Base-by-base conservation (phyloP, 2,113 vertebrate genomes). In the Crotalus tigris region DNA sequence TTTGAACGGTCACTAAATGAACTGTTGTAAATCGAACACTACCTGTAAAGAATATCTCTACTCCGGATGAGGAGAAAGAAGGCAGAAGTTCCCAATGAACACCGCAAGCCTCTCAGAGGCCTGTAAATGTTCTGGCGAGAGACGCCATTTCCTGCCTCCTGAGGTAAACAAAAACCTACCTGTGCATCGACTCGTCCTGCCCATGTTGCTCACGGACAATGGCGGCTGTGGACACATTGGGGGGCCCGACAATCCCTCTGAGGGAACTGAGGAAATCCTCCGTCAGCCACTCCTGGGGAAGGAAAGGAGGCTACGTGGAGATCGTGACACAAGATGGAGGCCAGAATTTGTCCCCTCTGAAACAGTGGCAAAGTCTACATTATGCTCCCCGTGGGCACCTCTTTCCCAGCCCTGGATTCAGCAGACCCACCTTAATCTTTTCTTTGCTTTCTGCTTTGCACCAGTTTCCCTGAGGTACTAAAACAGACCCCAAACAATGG, bases 121-220 rank as follows among this genome's bases (percentile, higher is more conserved):
- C 29, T 13, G 61, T 13, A 64, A n/a, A 64, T 13, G 26, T 64
- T n/a, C 61, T n/a, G 64, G 29, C 4, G 5, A 17, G 29, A 75
- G n/a, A 6, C 1, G 17, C 69, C 0, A 39, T 69, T n/a, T 5
- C 29, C 8, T 11, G 19, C 85, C 17, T 44, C 46, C 85, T 11
- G 10, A 26, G n/a, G 86, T n/a, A 26, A 15, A 15, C 1, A 29
- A 15, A 87, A 13, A 24, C 44, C 91, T 92, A 99, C 98, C 96
- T 96, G 97, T 99, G 98, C 64, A 98, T 95, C 1, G 98, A 99
- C 91, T 99, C 99, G 5, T 99, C 99, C 8, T 87, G 98, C 33
- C 99, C 98, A 0, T 99, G 99, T 93, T 99, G 99, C 85, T 99
- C 97, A 39, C 98, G 94, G 93, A 98, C 97, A 0, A 96, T 96